These are phyloP conservation scores for Myodes glareolus DNA, from an alignment of 2,113 vertebrate species.

Conservation along the genomic window DNA sequence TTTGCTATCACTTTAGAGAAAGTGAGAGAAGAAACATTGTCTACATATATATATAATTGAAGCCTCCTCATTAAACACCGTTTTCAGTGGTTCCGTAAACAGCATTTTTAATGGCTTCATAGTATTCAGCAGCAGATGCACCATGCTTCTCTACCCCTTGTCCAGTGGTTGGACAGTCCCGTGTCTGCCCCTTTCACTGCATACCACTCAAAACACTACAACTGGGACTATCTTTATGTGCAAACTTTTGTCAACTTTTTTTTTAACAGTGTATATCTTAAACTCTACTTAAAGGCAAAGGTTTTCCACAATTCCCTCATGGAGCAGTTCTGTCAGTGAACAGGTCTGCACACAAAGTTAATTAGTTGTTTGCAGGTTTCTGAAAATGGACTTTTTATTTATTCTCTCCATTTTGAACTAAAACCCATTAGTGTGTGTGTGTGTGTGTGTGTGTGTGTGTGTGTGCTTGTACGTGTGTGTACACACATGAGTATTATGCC, in stretches of 20 bases:
- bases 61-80: not conserved
- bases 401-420: conserved; percentile 3
- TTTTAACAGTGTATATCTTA: not conserved
- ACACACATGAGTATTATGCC: not conserved
- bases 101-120: not conserved
- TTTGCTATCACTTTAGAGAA: not conserved
- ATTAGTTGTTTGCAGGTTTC: not conserved
- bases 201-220: not conserved
- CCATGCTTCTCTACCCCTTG: not conserved
- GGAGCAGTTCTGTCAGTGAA: not conserved
- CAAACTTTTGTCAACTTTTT: not conserved
- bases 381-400: not conserved
- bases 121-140: not conserved
- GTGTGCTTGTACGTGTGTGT: not conserved
- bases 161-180: not conserved
- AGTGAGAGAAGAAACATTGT: not conserved
- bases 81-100: not conserved
- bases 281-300: not conserved
- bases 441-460: not conserved
- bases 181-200: not conserved
- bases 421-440: not conserved
- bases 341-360: not conserved
- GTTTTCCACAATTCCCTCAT: not conserved
- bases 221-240: not conserved
- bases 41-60: not conserved